A percentile compares a stretch with the other conserved stretches of the same genome.
These are phyloP conservation scores for Megathymus violae DNA, from an alignment of 1,140 invertebrate genomes.

Conservation along the genomic window DNA sequence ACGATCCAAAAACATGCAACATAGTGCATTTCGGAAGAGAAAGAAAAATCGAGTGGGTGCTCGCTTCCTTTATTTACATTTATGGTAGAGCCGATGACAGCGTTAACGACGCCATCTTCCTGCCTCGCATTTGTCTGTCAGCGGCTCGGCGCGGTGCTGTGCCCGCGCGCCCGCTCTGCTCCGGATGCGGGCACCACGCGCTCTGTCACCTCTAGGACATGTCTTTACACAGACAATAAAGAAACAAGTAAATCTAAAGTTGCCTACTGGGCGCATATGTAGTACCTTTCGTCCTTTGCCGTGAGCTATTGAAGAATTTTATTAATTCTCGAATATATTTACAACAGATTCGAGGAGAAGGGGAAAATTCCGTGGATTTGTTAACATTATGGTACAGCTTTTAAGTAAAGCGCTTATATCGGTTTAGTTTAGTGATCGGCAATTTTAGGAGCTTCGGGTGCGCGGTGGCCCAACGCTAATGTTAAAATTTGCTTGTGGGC, in stretches of 20 bases:
- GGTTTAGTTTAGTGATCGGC: no score
- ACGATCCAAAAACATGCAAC: conserved; percentile 23
- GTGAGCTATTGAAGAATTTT: no score
- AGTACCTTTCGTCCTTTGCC: no score
- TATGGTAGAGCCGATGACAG: conserved; percentile 71
- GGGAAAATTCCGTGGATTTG: no score
- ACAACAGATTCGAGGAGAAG: no score
- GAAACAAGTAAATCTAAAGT: neutral
- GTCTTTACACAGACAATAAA: neutral
- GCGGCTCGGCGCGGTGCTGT: conserved; percentile 32
- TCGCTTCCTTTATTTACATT: conserved; percentile 67
- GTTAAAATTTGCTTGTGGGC: no score
- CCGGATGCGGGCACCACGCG: conserved; percentile 56
- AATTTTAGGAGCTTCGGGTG: no score
- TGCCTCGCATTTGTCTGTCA: conserved; percentile 74
- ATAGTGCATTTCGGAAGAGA: conserved; percentile 56
- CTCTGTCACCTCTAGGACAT: conserved; percentile 2
- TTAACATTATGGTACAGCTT: no score
- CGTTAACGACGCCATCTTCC: conserved; percentile 76
- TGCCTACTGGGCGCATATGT: no score
- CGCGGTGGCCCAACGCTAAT: no score
- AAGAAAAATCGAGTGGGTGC: conserved; percentile 54
- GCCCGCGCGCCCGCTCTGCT: conserved; percentile 54
- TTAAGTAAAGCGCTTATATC: no score
- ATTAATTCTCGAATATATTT: no score